Conservation (phyloP, 2,888 invertebrate species). For the Philereme transversata region DNA sequence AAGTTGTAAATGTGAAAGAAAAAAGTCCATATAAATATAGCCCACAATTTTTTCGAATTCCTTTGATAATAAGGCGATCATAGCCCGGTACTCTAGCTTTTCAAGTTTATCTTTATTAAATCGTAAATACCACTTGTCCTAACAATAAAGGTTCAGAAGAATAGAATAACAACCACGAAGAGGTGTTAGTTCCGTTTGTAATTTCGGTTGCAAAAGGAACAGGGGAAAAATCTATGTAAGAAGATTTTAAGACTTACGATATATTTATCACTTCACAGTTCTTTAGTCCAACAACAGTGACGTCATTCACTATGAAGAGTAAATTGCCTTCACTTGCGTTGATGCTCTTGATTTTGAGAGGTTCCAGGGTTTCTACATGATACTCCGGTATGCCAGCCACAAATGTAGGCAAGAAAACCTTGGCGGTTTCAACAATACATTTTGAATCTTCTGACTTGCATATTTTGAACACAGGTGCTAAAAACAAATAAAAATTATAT, state of each 20-base stretch:
- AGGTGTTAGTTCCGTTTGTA: no score
- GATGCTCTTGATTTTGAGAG: conserved; percentile 48
- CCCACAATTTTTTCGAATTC: no score
- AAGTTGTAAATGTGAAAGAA: no score
- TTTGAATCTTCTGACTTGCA: conserved; percentile 56
- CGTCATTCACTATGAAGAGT: conserved; percentile 49
- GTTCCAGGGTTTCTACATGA: conserved; percentile 52
- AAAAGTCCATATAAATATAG: no score
- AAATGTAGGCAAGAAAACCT: conserved; percentile 45
- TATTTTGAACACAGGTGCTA: conserved; percentile 54
- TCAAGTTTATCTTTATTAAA: no score
- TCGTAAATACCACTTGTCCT: no score
- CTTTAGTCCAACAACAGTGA: conserved; percentile 51
- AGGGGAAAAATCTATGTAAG: no score
- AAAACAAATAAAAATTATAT: conserved; percentile 1
- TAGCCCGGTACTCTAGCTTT: no score
- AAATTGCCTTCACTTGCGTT: conserved; percentile 55
- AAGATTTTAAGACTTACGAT: conserved; percentile 43
- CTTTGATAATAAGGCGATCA: no score
- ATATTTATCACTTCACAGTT: conserved; percentile 52
- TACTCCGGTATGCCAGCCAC: conserved; percentile 53
- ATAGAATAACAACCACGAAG: no score
- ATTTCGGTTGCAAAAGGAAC: no score
- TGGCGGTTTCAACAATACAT: conserved; percentile 53
- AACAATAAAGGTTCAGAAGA: no score